phyloP scores from a whole-genome alignment of 2,797 vertebrate genomes.

The Taeniopygia guttata region DNA sequence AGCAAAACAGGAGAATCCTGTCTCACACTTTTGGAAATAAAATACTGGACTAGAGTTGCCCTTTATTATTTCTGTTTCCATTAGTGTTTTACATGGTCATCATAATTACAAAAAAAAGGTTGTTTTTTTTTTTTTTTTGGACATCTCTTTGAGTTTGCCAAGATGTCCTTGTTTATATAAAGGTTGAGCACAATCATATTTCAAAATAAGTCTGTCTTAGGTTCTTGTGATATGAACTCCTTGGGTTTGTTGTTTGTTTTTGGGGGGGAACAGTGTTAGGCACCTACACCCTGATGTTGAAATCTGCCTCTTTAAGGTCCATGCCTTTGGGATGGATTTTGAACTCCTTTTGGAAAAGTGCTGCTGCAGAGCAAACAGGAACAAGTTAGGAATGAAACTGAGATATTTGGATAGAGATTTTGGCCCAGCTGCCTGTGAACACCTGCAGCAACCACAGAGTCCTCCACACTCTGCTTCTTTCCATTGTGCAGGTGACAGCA shows the following conservation, averaged over 20 bases:
- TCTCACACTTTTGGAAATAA: background rate
- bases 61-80: background rate
- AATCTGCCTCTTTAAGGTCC: background rate
- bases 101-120: background rate
- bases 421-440: background rate
- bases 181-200: background rate
- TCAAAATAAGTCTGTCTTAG: background rate
- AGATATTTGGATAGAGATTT: background rate
- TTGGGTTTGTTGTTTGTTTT: background rate
- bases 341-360: background rate
- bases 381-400: background rate
- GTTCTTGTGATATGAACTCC: background rate
- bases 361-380: background rate
- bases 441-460: background rate
- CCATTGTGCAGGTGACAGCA: background rate
- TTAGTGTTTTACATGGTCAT: background rate
- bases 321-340: background rate
- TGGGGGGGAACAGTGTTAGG: background rate
- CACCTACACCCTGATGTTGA: background rate
- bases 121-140: background rate
- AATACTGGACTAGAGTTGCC: background rate
- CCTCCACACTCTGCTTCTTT: background rate
- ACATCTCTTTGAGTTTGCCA: background rate
- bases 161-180: background rate
- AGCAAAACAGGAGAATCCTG: background rate